These are phyloP conservation scores for Takifugu bimaculatus DNA, from an alignment of 2,113 vertebrate species.

Conservation along the genomic window DNA sequence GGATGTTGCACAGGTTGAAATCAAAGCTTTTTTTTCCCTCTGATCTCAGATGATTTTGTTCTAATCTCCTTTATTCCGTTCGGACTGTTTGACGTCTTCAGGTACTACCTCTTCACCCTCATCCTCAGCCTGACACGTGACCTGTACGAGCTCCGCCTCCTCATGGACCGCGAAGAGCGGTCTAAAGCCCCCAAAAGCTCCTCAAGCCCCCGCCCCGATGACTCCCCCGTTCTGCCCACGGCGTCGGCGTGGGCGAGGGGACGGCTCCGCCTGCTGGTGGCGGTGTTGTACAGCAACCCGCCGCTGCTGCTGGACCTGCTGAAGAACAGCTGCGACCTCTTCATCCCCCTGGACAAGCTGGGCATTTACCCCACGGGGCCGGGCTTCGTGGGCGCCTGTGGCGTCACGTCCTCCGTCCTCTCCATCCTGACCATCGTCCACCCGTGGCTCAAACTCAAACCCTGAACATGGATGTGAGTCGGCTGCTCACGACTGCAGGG, in stretches of 20 bases:
- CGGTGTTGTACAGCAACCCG: conserved; percentile 80
- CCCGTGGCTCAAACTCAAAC: conserved; percentile 94
- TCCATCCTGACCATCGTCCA: conserved; percentile 84
- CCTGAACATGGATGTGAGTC: conserved; percentile 59
- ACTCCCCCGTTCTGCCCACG: conserved; percentile 15
- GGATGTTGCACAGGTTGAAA: too few relatives aligned
- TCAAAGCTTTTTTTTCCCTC: too few relatives aligned
- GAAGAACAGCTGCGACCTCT: conserved; percentile 85
- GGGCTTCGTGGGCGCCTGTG: conserved; percentile 84
- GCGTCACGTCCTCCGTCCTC: conserved; percentile 84
- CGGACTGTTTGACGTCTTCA: conserved; percentile 36
- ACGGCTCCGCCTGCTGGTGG: conserved; percentile 71
- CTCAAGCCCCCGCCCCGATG: too few relatives aligned
- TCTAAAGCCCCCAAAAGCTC: conserved; percentile 25
- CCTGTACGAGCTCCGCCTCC: conserved; percentile 81
- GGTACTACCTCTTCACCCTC: conserved; percentile 90
- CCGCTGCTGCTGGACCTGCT: conserved; percentile 85
- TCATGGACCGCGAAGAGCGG: conserved; percentile 76
- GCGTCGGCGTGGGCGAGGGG: conserved; percentile 46
- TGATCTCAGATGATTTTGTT: too few relatives aligned
- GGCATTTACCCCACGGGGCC: conserved; percentile 77
- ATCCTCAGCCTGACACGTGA: conserved; percentile 89
- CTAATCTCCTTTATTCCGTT: too few relatives aligned
- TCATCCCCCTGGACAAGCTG: conserved; percentile 88
- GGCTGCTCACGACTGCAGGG: too few relatives aligned